Conservation (phyloP, 2,888 invertebrate genomes). For the Melieria picta region DNA sequence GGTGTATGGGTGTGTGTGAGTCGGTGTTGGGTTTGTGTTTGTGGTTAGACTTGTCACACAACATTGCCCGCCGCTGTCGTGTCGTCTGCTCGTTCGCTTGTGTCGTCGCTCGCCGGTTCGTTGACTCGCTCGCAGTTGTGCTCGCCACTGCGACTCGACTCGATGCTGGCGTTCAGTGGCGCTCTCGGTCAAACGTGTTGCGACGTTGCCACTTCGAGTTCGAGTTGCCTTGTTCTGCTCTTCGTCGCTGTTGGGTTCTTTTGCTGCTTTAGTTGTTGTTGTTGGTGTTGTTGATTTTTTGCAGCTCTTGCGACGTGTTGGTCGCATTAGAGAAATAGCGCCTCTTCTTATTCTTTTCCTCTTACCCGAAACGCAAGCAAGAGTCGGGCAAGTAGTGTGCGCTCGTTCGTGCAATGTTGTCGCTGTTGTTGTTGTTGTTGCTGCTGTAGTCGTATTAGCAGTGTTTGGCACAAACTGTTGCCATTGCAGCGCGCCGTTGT, state of each 20-base stretch:
- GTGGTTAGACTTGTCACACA: slow-evolving; percentile 54
- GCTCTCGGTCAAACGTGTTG: neutral
- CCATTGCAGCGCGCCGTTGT: neutral
- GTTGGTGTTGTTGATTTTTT: slow-evolving; percentile 12
- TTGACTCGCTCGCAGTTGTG: slow-evolving; percentile 4
- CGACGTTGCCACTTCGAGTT: slow-evolving; percentile 26
- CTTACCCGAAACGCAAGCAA: slow-evolving; percentile 1
- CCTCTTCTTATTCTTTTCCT: slow-evolving; percentile 14
- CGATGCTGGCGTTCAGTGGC: neutral
- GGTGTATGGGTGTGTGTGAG: slow-evolving; percentile 25
- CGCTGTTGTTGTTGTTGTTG: neutral
- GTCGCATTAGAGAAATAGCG: slow-evolving; percentile 14
- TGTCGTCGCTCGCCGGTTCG: slow-evolving; percentile 4
- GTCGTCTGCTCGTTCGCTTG: slow-evolving; percentile 34
- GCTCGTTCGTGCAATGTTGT: neutral
- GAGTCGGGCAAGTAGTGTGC: neutral
- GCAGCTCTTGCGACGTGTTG: slow-evolving; percentile 7
- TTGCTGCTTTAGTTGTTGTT: slow-evolving; percentile 9
- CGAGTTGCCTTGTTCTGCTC: neutral
- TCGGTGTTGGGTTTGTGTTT: slow-evolving; percentile 36
- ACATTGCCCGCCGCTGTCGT: slow-evolving; percentile 40
- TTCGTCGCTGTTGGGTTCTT: neutral
- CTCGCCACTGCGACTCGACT: neutral
- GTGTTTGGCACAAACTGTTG: slow-evolving; percentile 28
- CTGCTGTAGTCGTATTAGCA: neutral